Conservation (phyloP, 2,888 invertebrate species). For the Cerastis leucographa region DNA sequence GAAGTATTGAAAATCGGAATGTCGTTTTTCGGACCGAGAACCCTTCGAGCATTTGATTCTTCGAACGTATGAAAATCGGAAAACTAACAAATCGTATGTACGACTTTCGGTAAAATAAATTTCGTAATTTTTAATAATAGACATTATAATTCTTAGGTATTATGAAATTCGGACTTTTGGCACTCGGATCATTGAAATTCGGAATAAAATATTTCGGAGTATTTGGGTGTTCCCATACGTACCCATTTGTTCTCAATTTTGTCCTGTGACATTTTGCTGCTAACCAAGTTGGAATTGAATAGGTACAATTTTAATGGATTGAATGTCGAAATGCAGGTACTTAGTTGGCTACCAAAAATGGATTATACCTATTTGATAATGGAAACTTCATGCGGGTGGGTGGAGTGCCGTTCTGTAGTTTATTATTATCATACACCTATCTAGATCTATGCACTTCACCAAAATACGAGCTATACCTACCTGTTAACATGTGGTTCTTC, state of each 20-base stretch:
- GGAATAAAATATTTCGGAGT: too few species aligned
- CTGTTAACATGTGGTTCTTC: not conserved
- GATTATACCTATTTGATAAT: slow-evolving; percentile 4
- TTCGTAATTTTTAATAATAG: too few species aligned
- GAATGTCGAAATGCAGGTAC: slow-evolving; percentile 8
- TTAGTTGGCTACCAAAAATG: not conserved
- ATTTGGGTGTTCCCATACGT: too few species aligned
- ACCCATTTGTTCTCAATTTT: slow-evolving; percentile 6
- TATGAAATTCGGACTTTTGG: too few species aligned
- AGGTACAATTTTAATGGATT: not conserved
- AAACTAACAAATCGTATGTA: too few species aligned
- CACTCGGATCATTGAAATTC: too few species aligned
- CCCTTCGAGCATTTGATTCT: too few species aligned
- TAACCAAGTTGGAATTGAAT: not conserved
- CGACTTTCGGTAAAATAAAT: too few species aligned
- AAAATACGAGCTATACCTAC: not conserved
- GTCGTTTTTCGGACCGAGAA: too few species aligned
- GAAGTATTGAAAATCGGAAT: too few species aligned
- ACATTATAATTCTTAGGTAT: too few species aligned
- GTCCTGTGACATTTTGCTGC: slow-evolving; percentile 25
- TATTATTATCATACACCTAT: not conserved
- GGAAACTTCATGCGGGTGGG: not conserved
- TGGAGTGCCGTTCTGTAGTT: not conserved
- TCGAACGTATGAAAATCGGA: too few species aligned
- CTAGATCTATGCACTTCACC: not conserved